Conservation (phyloP, 1,140 invertebrate species). For the Manduca sexta region DNA sequence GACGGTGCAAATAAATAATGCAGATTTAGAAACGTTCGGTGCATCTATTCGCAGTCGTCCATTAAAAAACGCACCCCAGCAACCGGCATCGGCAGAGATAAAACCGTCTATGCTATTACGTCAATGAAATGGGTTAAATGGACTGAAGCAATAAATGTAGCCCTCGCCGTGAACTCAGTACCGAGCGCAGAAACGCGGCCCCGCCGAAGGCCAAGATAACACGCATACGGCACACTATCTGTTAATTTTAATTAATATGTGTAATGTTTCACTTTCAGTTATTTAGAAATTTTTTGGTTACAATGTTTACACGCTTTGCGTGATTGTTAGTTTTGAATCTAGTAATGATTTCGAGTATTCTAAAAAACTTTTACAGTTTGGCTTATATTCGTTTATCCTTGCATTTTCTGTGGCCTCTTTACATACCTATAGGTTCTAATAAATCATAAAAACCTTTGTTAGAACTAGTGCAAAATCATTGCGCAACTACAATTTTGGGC, state of each 20-base stretch:
- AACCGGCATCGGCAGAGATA: slow-evolving; percentile 23
- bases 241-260: slow-evolving; percentile 20
- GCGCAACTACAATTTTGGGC: neutral
- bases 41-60: neutral
- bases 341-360: too few relatives aligned
- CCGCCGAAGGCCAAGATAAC: slow-evolving; percentile 36
- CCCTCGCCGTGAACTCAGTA: slow-evolving; percentile 56
- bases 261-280: slow-evolving; percentile 29
- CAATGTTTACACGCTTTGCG: too few relatives aligned
- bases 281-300: neutral
- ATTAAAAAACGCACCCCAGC: slow-evolving; percentile 11
- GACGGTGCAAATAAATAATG: slow-evolving; percentile 3
- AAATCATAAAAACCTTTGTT: too few relatives aligned
- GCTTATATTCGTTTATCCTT: too few relatives aligned
- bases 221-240: slow-evolving; percentile 17
- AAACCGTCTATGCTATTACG: slow-evolving; percentile 39
- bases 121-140: slow-evolving; percentile 61
- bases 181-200: slow-evolving; percentile 29
- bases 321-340: too few relatives aligned
- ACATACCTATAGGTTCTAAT: too few relatives aligned
- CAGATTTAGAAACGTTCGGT: slow-evolving; percentile 2
- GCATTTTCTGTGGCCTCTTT: too few relatives aligned
- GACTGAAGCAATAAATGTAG: slow-evolving; percentile 56
- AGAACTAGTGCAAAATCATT: too few relatives aligned
- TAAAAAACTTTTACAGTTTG: too few relatives aligned